Evolutionary conservation across 2,113 vertebrate genomes (phyloP), one percentile per base, ranked within the genome.

Genomic region (Chaetodon trifascialis): DNA sequence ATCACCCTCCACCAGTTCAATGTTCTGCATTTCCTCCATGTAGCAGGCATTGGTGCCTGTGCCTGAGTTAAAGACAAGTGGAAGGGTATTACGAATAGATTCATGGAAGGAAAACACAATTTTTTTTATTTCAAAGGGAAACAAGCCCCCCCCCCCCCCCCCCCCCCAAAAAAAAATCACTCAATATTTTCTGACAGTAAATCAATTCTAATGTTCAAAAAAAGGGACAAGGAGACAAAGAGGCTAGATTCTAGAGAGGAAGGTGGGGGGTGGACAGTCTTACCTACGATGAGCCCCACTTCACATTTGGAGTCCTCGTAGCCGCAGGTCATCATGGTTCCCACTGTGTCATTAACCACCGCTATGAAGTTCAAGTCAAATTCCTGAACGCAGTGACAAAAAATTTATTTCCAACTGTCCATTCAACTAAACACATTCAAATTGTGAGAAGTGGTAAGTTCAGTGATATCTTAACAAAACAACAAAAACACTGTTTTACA

Each of bases 301-400:
- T 99, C 98, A 73, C 98, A 99, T 1, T 92, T 88, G 0, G 97
- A 97, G 84, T 99, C 97, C 85, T 99, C 97, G 0, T 99, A 98
- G 7, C 96, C 96, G 15, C 98, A 99, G 17, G 97, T 97, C 98
- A 99, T 99, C 98, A 99, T 99, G 11, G 98, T 99, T 60, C 98
- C 98, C 0, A 99, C 98, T 0, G 98, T 99, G 93, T 99, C 98
- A 0, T 99, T 99, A 21, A 99, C 98, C 78, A 99, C 94, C 0
- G 98, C 98, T 0, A 99, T 97, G 78, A 99, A 97, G 0, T 97
- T 97, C 91, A 99, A 89, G 86, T 99, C 96, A 19, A 99, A 99
- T 65, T 98, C 97, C 98, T 99, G 83, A 11, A 84, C 52, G 8
- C 19, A 71, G 46, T 5, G 15, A 78, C 2, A 77, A 73, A 7